Base-by-base conservation (phyloP, 2,888 invertebrate species). In the Acanthosepion lycidas region DNA sequence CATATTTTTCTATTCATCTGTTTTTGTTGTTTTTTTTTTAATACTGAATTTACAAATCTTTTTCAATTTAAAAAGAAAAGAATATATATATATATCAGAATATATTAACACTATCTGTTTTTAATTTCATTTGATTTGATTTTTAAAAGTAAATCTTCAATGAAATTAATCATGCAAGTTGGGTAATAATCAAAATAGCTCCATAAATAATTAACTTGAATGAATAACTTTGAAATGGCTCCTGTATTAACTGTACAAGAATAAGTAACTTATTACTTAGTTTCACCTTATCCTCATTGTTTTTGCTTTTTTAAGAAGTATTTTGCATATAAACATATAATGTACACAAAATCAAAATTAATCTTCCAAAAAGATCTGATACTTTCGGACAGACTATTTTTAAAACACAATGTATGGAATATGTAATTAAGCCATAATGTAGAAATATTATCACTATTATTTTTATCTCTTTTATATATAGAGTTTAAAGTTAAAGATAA, bases 1-100 rank as follows among this genome's bases (percentile, higher is more conserved):
- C 23, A 93, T 51, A 23, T 51, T 92, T 93, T 93, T 51, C 92
- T 93, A 93, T 93, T 93, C 92, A 93, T 49, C 92, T 51, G 49
- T 93, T 93, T 93, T 93, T 48, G 23, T 78, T 78, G 59, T 59
- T 78, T 78, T n/a, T n/a, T n/a, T 78, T 78, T 33, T 33, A 33
- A 49, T 53, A 51, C 92, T 93, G 12, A 93, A 93, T 93, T 93
- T 93, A 93, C 53, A 93, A 93, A 53, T 51, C 53, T 53, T 93
- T 93, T 93, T 93, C 53, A 93, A 78, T 78, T 78, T 78, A 33
- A 78, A 33, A 78, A 78, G 78, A 78, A 78, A 78, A 78, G n/a
- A 78, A 78, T 78, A n/a, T 59, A 59, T 6, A 59, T 59, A 78
- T 78, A 78, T 78, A 78, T 78, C n/a, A 33, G n/a, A 78, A 78